These are phyloP conservation scores for Sinosuthora webbiana DNA, from an alignment of 2,113 vertebrate genomes.

Conservation along the genomic window DNA sequence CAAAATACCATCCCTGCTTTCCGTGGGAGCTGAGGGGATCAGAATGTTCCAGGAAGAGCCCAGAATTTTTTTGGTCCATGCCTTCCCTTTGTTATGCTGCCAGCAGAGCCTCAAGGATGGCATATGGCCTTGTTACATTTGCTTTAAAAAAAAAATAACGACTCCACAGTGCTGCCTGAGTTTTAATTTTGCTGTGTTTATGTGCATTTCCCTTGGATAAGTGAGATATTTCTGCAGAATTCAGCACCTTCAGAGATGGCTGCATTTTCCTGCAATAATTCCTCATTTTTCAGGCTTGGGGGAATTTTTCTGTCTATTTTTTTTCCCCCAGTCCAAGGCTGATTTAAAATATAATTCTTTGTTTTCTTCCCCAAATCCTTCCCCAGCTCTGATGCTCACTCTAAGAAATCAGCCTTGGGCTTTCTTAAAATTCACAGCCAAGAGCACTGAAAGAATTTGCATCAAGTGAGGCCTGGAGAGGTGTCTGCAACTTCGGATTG, in stretches of 20 bases:
- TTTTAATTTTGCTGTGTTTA: neutral
- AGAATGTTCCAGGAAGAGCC: constrained; percentile 50
- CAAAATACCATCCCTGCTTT: constrained; percentile 33
- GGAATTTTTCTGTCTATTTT: neutral
- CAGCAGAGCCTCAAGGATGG: constrained; percentile 35
- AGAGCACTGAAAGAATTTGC: neutral
- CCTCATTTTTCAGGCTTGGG: neutral
- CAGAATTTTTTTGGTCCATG: constrained; percentile 12
- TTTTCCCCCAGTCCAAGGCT: neutral
- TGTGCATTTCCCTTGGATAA: neutral
- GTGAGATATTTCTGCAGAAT: neutral
- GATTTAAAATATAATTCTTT: neutral
- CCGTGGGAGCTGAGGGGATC: neutral
- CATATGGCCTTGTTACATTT: constrained; percentile 50
- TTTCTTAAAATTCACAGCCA: neutral
- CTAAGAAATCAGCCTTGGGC: neutral
- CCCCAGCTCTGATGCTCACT: neutral
- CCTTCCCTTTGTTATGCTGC: constrained; percentile 40
- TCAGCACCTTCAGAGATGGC: neutral
- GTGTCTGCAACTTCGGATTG: neutral
- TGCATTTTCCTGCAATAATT: neutral
- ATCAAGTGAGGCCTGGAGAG: neutral
- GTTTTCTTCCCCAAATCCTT: neutral
- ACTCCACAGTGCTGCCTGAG: neutral
- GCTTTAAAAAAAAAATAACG: neutral